Percentiles rank a stretch among this genome's conserved stretches.
Conservation (phyloP, 2,113 vertebrate genomes). For the Macaca nemestrina region DNA sequence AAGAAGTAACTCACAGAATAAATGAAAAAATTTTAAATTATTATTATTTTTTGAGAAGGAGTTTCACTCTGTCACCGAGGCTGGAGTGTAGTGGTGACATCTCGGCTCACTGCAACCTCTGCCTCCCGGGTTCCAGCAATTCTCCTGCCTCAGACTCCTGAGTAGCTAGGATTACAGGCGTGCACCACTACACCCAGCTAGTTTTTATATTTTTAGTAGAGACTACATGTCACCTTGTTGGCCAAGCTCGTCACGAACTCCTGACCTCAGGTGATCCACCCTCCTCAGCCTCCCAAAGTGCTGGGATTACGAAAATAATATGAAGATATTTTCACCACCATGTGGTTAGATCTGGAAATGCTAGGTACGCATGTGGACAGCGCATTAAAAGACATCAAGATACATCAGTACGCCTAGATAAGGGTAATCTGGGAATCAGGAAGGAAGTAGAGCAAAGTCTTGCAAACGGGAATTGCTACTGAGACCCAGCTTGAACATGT, state of each 20-base stretch:
- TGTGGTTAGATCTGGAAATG: background rate
- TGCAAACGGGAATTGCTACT: background rate
- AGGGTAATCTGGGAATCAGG: background rate
- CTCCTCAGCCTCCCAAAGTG: too few species aligned
- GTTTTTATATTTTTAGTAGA: too few species aligned
- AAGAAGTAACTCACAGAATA: background rate
- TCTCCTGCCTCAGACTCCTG: too few species aligned
- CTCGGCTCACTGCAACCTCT: too few species aligned
- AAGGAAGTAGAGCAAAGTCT: background rate
- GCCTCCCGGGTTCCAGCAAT: too few species aligned
- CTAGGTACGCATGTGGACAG: accelerated
- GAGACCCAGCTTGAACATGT: background rate
- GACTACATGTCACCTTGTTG: too few species aligned
- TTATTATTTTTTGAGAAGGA: background rate
- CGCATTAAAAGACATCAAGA: background rate
- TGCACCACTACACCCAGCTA: too few species aligned
- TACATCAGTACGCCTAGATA: background rate
- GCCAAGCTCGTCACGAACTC: too few species aligned
- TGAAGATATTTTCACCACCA: background rate
- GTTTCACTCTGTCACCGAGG: background rate
- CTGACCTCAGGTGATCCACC: too few species aligned
- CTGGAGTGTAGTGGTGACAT: background rate
- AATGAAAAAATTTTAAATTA: background rate
- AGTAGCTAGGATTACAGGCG: too few species aligned
- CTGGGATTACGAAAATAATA: background rate